Evolutionary conservation across 2,113 vertebrate genomes (phyloP), one percentile per base, ranked within the genome.

Genomic region (Scortum barcoo): DNA sequence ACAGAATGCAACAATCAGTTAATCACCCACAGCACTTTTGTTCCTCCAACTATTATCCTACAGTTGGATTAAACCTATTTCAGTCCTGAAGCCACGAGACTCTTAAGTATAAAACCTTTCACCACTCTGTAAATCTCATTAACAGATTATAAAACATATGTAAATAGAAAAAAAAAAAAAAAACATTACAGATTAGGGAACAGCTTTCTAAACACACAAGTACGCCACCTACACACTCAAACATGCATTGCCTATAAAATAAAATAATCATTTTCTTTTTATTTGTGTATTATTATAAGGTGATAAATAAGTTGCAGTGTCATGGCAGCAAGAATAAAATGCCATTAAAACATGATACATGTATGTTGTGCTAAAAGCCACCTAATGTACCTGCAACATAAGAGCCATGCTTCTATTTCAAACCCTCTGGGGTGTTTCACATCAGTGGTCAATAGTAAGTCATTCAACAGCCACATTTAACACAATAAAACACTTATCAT

Each of bases 111-210:
- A 54, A 69, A 70, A 70, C 56, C 11, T 42, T 63, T 53, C 14
- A 56, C 16, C 1, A 6, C 24, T 67, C 51, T 67, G 22, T 72
- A 80, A 48, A 72, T 66, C 40, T 72, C 28, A 80, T 72, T 72
- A 46, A 38, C 69, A 36, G 38, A 65, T 74, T 36, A 48, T 38
- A 57, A 16, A 67, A 73, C 7, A 42, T 28, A 36, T 4, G 33
- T 36, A 11, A 53, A 30, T 13, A 33, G 53, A 8, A 22, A 62
- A 62, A 63, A 5, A 36, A 36, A 36, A 36, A 3, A 30, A 38
- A 65, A 33, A 65, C 5, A 42, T 7, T 14, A 20, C 6, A 48
- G 42, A 54, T 24, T 36, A 46, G 19, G n/a, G 17, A 70, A 9
- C 24, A 30, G 9, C 24, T 63, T 3, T 24, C 3, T n/a, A 51